Evolutionary conservation across 2,113 vertebrate species (phyloP), one percentile per base, ranked within the genome.

Genomic region (Prolemur simus): DNA sequence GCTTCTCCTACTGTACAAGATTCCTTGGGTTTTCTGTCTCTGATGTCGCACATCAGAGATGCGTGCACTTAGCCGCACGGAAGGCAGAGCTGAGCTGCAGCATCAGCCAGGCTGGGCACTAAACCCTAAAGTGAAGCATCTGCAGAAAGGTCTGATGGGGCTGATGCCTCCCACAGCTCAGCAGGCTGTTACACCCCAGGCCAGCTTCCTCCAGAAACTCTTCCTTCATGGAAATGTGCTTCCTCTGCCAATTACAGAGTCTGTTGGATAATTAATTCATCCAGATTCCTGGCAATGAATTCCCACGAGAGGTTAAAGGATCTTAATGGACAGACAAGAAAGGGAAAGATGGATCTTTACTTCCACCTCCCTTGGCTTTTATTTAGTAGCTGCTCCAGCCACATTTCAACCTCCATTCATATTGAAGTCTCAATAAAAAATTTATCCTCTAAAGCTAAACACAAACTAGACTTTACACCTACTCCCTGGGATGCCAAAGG

Each of bases 141-240:
- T 94, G 98, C 58, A 96, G 54, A 45, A 45, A 95, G 60, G 1
- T n/a, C 92, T 13, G 95, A 96, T 97, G 98, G 95, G 97, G 98
- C 97, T 93, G 97, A 97, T 97, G 96, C 68, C 98, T 98, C 97
- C 85, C 97, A 89, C 96, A 97, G 94, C 91, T 91, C n/a, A 66
- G 91, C 98, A 86, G 97, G 98, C 92, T 98, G 98, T 92, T 99
- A 99, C 96, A 99, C 98, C 47, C 99, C 99, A 6, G 99, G 99
- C 8, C 99, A 99, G 58, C 99, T 99, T 95, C 99, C 99, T 92
- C 99, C 99, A 2, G 99, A 99, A 99, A 99, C 98, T 99, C 99
- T 6, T 99, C 99, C 88, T 99, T 99, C 98, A 98, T 99, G 96
- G 99, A 99, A 97, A 98, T 99, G 78, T 99, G 98, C 96, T 99